Evolutionary conservation across 2,113 vertebrate species (phyloP), one percentile per base, ranked within the genome.

Genomic region (Hippocampus mohnikei): DNA sequence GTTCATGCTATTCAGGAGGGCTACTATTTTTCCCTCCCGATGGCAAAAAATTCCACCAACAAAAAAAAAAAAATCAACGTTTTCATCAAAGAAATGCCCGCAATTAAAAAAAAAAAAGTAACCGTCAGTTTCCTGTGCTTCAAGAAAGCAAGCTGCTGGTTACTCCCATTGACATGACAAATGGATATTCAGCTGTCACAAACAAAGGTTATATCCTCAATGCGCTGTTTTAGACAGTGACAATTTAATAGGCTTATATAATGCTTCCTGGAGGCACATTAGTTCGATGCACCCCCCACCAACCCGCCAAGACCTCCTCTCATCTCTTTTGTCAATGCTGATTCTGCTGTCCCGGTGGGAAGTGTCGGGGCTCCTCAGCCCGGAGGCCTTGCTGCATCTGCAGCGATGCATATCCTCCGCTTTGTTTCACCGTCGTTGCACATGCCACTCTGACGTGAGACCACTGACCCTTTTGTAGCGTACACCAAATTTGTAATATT

Each of bases 191-290:
- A 33, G 66, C 83, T 88, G 89, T 86, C 83, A 83, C 81, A 87
- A 86, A 89, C 85, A 90, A 88, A 90, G 88, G 82, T 82, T 86
- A 84, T 78, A 77, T 85, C 84, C 82, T 76, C 86, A 58, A 62
- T 69, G 75, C 75, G 59, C 81, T 76, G 81, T 85, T 88, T 84
- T 84, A 87, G 86, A 89, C 79, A 75, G 76, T 88, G 90, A 87
- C 87, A 89, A 80, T 85, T 88, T 92, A 91, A 91, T 84, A 91
- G 90, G 80, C 84, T 92, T 91, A 90, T 86, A 86, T 90, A 92
- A 92, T 83, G 82, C 76, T 67, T 88, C 89, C 87, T 81, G 75
- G n/a, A 89, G 87, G 85, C 88, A 87, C 79, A 83, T 88, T 89
- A 87, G 90, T 90, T 86, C 90, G 87, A 88, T 87, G 85, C 82